Percentiles rank a stretch among this genome's conserved stretches.
These are phyloP conservation scores for Oscheius sp. DNA, from an alignment of 2,888 invertebrate species.

Conservation along the genomic window DNA sequence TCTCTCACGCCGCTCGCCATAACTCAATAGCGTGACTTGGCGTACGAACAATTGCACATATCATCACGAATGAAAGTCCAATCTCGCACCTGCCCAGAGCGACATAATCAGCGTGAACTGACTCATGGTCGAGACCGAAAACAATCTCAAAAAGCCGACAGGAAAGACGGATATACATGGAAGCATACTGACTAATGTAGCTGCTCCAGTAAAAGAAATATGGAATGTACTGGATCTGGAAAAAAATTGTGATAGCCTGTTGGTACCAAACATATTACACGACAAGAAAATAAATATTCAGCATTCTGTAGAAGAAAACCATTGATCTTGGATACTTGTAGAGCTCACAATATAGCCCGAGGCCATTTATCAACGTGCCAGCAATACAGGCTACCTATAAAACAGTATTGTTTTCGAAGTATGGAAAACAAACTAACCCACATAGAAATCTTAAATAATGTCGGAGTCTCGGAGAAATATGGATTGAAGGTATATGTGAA, in stretches of 20 bases:
- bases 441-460: neutral
- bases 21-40: too few species aligned
- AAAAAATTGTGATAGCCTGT: too few species aligned
- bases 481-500: neutral
- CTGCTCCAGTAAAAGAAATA: constrained; percentile 1
- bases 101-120: neutral
- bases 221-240: neutral
- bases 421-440: neutral
- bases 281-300: neutral
- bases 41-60: too few species aligned
- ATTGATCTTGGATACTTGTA: constrained; percentile 8
- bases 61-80: neutral
- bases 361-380: neutral
- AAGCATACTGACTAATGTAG: constrained; percentile 7
- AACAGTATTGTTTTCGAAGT: neutral
- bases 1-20: too few species aligned
- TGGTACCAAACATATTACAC: neutral
- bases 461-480: neutral
- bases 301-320: neutral
- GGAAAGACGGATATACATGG: neutral
- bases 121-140: constrained; percentile 11
- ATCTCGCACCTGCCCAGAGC: constrained; percentile 8
- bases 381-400: neutral
- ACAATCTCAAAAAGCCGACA: neutral
- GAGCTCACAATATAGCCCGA: neutral